Evolutionary conservation across 1,140 invertebrate genomes (phyloP).

Genomic region (Drosophila pachea): DNA sequence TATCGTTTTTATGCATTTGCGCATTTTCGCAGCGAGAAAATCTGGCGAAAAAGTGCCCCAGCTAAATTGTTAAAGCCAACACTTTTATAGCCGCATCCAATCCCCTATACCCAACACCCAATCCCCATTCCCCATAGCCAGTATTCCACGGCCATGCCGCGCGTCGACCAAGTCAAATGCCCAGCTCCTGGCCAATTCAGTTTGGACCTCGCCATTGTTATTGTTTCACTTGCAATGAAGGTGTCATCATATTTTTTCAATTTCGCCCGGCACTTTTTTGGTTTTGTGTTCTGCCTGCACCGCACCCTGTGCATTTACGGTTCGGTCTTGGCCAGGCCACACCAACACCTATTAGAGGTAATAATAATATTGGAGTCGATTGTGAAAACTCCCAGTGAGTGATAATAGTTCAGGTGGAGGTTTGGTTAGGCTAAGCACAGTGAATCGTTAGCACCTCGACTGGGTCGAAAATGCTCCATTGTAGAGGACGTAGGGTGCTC

Average conservation of each 20-base stretch:
- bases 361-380: too few species aligned
- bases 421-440: too few species aligned
- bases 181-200: slow-evolving; percentile 23
- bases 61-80: slow-evolving; percentile 58
- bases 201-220: slow-evolving; percentile 33
- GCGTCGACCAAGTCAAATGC: slow-evolving; percentile 6
- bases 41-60: slow-evolving; percentile 46
- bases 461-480: slow-evolving; percentile 1
- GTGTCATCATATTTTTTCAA: slow-evolving; percentile 76
- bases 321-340: background rate
- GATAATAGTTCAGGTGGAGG: too few species aligned
- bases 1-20: slow-evolving; percentile 56
- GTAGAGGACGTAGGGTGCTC: slow-evolving; percentile 14
- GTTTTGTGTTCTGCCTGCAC: slow-evolving; percentile 6
- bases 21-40: slow-evolving; percentile 27
- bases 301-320: slow-evolving; percentile 43
- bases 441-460: too few species aligned
- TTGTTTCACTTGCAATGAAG: slow-evolving; percentile 67
- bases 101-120: too few species aligned
- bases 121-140: background rate
- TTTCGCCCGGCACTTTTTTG: slow-evolving; percentile 58
- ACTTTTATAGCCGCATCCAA: slow-evolving; percentile 21
- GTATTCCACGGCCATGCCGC: background rate
- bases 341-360: too few species aligned
- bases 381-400: too few species aligned